phyloP scores from a whole-genome alignment of 2,797 vertebrate genomes.

The Thamnophis elegans region DNA sequence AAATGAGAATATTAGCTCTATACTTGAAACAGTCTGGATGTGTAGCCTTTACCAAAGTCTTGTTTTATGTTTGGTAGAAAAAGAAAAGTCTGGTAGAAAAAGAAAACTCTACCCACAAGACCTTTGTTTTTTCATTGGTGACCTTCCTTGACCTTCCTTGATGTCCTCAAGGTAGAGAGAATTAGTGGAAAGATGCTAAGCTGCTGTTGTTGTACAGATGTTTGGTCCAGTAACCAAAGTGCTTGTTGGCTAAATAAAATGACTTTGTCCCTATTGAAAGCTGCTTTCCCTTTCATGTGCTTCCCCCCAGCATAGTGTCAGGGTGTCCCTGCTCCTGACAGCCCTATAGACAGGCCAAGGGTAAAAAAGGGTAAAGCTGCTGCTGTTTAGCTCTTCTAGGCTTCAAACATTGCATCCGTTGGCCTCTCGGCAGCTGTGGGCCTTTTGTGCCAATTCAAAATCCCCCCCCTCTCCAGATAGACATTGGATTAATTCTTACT shows the following conservation, averaged over 20 bases:
- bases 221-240: slow-evolving; percentile 29
- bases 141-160: neutral
- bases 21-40: neutral
- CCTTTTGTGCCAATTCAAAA: slow-evolving; percentile 37
- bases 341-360: neutral
- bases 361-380: slow-evolving; percentile 51
- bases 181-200: neutral
- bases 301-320: neutral
- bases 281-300: slow-evolving; percentile 50
- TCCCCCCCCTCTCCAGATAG: neutral
- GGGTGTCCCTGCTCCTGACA: neutral
- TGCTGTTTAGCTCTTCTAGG: slow-evolving; percentile 35
- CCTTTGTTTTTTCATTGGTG: neutral
- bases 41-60: neutral
- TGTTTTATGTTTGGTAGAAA: neutral
- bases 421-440: slow-evolving; percentile 30
- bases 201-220: neutral
- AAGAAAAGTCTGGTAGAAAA: too few species aligned
- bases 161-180: slow-evolving; percentile 1
- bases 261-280: slow-evolving; percentile 49
- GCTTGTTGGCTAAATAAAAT: slow-evolving; percentile 62
- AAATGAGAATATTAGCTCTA: neutral
- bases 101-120: neutral
- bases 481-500: slow-evolving; percentile 63
- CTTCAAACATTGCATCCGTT: slow-evolving; percentile 53